These are phyloP conservation scores for Cottus gobio DNA, from an alignment of 2,113 vertebrate genomes.

Conservation along the genomic window DNA sequence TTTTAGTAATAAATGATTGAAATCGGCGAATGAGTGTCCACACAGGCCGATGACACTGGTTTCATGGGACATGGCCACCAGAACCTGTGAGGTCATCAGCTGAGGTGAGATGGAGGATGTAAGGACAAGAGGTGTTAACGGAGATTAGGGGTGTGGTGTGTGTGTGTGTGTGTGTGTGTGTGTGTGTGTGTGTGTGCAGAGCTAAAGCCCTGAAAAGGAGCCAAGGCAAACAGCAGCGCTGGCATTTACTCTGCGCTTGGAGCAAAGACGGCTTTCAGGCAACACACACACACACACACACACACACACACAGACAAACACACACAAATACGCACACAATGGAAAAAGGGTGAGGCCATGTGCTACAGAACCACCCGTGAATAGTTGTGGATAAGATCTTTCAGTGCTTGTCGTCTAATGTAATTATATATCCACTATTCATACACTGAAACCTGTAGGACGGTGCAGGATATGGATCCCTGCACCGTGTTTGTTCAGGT, in stretches of 20 bases:
- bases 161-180: slow-evolving; percentile 31
- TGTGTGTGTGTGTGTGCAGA: slow-evolving; percentile 18
- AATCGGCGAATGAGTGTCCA: neutral
- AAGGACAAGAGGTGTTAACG: slow-evolving; percentile 45
- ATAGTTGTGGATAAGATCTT: slow-evolving; percentile 37
- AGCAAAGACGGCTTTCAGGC: slow-evolving; percentile 34
- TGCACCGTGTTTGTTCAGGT: slow-evolving; percentile 32
- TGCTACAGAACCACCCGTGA: slow-evolving; percentile 15
- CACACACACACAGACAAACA: slow-evolving; percentile 18
- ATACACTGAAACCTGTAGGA: neutral
- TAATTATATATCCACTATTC: slow-evolving; percentile 30
- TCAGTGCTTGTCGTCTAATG: slow-evolving; percentile 15
- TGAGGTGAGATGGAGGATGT: slow-evolving; percentile 20
- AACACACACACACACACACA: slow-evolving; percentile 16
- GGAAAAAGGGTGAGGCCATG: slow-evolving; percentile 58
- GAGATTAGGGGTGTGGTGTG: slow-evolving; percentile 37
- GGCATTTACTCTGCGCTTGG: slow-evolving; percentile 64
- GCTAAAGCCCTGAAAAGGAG: slow-evolving; percentile 33
- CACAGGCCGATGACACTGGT: neutral
- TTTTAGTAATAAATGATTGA: neutral
- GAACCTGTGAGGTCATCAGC: slow-evolving; percentile 27
- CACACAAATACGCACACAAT: slow-evolving; percentile 11
- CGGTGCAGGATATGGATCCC: neutral
- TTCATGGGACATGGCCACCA: neutral
- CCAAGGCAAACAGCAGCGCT: slow-evolving; percentile 71